phyloP scores from a whole-genome alignment of 2,797 vertebrate species.

The Anguilla marmorata region DNA sequence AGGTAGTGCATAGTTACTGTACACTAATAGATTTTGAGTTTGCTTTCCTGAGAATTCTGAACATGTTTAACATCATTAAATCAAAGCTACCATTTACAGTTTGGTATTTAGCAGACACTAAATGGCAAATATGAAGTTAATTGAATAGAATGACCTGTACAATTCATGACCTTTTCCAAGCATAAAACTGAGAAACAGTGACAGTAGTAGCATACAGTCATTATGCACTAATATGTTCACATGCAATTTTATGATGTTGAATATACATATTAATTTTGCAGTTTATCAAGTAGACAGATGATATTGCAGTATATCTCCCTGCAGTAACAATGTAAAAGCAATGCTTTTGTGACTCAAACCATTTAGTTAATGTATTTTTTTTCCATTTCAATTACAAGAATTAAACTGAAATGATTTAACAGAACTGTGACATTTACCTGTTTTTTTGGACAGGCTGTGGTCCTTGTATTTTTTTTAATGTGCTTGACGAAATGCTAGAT shows the following conservation, averaged over 20 bases:
- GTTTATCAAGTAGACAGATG: not conserved
- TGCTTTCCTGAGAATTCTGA: not conserved
- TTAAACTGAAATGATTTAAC: not conserved
- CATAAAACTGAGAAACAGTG: not conserved
- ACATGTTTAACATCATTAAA: not conserved
- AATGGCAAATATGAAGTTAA: not conserved
- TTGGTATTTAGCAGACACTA: not conserved
- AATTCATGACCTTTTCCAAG: not conserved
- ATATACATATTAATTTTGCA: not conserved
- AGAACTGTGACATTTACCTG: not conserved
- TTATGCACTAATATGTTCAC: not conserved
- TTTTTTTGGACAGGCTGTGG: not conserved
- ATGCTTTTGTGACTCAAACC: not conserved
- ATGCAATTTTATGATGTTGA: not conserved
- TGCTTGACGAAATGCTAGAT: not conserved
- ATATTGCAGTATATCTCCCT: not conserved
- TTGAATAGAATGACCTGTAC: not conserved
- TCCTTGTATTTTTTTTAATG: not conserved
- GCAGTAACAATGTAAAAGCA: not conserved
- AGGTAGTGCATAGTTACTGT: not conserved
- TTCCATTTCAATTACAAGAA: not conserved
- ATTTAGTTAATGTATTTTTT: not conserved
- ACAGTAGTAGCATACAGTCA: conserved; percentile 1
- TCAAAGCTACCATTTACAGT: not conserved
- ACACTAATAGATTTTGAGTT: not conserved